A percentile compares a stretch with the other conserved stretches of the same genome.
Evolutionary conservation across 2,113 vertebrate genomes (phyloP).

Genomic region (Hemichromis elongatus): DNA sequence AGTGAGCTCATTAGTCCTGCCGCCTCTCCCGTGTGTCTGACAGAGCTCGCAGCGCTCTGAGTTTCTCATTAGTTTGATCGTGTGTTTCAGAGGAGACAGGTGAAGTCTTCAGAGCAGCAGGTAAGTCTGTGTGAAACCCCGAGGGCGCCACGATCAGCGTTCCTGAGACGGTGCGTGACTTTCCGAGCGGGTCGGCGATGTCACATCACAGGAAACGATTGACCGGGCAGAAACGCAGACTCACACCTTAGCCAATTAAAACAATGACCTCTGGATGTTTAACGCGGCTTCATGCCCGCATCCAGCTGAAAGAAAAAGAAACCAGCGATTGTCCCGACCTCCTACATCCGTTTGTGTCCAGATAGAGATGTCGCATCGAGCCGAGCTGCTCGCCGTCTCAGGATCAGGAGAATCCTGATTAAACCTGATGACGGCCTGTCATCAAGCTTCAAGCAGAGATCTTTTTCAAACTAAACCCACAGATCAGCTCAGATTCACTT

Average conservation of each 20-base stretch:
- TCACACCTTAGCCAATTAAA: conserved; percentile 56
- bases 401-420: background rate
- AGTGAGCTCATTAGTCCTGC: background rate
- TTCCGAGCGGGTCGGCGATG: background rate
- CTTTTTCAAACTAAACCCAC: background rate
- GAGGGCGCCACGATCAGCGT: background rate
- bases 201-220: background rate
- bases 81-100: background rate
- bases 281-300: conserved; percentile 8
- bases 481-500: background rate
- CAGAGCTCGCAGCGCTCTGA: background rate
- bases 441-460: background rate
- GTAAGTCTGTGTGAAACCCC: background rate
- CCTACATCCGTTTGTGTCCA: background rate
- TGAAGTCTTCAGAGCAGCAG: background rate
- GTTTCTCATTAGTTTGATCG: background rate
- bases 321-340: background rate
- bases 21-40: background rate
- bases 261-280: conserved; percentile 7
- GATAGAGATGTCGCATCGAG: background rate
- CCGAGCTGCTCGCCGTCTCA: background rate
- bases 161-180: background rate
- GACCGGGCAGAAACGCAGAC: background rate
- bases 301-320: background rate
- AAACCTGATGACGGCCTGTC: background rate